These are phyloP conservation scores for Drosophila longiperda DNA, from an alignment of 2,888 invertebrate genomes.

Conservation along the genomic window DNA sequence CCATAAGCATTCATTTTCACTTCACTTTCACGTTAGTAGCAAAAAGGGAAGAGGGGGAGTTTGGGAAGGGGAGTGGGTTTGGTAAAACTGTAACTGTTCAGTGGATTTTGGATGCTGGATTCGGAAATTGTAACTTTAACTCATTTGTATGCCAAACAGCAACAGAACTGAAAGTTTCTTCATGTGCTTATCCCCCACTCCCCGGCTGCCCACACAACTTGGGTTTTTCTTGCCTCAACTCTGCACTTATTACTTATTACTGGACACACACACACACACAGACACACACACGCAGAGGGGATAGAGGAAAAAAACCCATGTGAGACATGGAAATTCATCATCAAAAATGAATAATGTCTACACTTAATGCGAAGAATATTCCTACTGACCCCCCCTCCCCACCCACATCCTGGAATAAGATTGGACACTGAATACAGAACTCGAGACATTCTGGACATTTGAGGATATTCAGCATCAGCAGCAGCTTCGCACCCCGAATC, in stretches of 20 bases:
- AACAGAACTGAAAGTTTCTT: conserved; percentile 75
- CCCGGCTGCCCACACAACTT: not conserved
- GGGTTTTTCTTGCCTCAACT: conserved; percentile 51
- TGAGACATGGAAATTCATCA: conserved; percentile 83
- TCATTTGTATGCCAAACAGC: conserved; percentile 80
- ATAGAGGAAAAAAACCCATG: conserved; percentile 61
- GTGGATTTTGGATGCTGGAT: conserved; percentile 2
- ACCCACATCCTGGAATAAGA: conserved; percentile 17
- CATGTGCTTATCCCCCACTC: conserved; percentile 52
- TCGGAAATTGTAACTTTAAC: conserved; percentile 64
- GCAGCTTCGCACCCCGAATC: conserved; percentile 59
- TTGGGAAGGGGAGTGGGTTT: not conserved
- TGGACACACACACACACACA: conserved; percentile 50
- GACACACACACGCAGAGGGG: not conserved
- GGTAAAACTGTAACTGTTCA: conserved; percentile 28
- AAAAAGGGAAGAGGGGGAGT: not conserved
- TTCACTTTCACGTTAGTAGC: conserved; percentile 33
- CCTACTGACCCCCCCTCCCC: conserved; percentile 25
- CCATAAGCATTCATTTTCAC: conserved; percentile 50
- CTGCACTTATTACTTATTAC: conserved; percentile 81
- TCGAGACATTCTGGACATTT: conserved; percentile 14
- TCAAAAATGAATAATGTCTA: conserved; percentile 85
- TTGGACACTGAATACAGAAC: conserved; percentile 35
- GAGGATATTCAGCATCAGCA: conserved; percentile 31
- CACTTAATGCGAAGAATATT: conserved; percentile 79